phyloP scores from a whole-genome alignment of 2,888 invertebrate genomes.

The Camptogramma bilineatum region DNA sequence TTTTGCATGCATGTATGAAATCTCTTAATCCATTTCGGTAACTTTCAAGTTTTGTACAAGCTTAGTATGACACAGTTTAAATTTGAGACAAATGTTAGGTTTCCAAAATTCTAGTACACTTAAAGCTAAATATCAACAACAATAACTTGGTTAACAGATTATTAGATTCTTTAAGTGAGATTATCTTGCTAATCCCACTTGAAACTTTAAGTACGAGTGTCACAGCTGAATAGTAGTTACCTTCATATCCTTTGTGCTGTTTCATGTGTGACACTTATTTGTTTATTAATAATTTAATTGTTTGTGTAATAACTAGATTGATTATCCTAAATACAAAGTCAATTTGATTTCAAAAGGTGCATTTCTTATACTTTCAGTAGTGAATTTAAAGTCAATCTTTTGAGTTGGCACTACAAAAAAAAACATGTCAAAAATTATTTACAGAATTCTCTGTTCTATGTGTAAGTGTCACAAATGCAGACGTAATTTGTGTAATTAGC shows the following conservation, averaged over 20 bases:
- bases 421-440: constrained; percentile 22
- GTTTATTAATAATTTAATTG: too few species aligned
- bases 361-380: constrained; percentile 6
- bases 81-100: not conserved
- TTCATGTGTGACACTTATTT: constrained; percentile 21
- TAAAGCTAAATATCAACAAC: constrained; percentile 24
- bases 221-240: constrained; percentile 27
- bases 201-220: constrained; percentile 42
- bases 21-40: not conserved
- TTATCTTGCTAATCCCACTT: constrained; percentile 40
- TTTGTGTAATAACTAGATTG: not conserved
- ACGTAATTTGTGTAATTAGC: constrained; percentile 2
- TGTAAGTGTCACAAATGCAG: constrained; percentile 27
- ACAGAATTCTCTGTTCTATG: constrained; percentile 6
- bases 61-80: not conserved
- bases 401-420: constrained; percentile 33
- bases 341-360: constrained; percentile 17
- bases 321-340: constrained; percentile 17
- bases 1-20: not conserved
- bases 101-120: constrained; percentile 14
- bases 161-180: constrained; percentile 38
- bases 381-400: constrained; percentile 8
- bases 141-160: constrained; percentile 13
- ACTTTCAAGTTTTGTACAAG: not conserved
- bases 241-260: constrained; percentile 1